Evolutionary conservation across 2,797 vertebrate genomes (phyloP).

Genomic region (Artibeus lituratus): DNA sequence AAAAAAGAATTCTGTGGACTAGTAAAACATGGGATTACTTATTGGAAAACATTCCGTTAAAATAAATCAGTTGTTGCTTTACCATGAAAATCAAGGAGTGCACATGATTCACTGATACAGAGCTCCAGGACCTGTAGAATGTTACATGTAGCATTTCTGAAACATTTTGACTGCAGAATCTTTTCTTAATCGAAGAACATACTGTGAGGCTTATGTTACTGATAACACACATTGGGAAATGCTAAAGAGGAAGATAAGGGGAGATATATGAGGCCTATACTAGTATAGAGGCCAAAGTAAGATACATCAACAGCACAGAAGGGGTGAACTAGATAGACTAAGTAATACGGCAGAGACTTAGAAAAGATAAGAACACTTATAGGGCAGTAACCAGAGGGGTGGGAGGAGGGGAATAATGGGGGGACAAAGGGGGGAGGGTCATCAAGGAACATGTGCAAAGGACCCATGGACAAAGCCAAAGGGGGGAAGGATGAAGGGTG

Average conservation of each 20-base stretch:
- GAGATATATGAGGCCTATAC: background rate
- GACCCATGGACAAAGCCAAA: too few relatives aligned
- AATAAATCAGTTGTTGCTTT: background rate
- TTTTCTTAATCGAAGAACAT: constrained; percentile 1
- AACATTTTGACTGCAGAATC: background rate
- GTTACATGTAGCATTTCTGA: background rate
- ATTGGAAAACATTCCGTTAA: background rate
- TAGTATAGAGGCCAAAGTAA: background rate
- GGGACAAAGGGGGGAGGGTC: too few relatives aligned
- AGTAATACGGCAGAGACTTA: background rate
- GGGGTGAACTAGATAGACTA: background rate
- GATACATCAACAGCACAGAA: background rate
- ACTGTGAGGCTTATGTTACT: background rate
- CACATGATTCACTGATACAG: background rate
- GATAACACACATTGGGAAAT: background rate
- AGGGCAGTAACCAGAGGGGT: too few relatives aligned
- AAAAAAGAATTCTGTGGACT: background rate
- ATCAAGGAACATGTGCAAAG: too few relatives aligned
- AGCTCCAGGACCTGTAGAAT: background rate
- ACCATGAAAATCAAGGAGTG: background rate
- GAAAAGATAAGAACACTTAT: background rate
- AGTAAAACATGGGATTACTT: background rate
- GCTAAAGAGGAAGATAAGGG: background rate
- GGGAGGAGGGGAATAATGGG: too few relatives aligned
- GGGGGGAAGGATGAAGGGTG: too few relatives aligned